phyloP scores from a whole-genome alignment of 1,140 invertebrate genomes.

The Drosophila malerkotliana region DNA sequence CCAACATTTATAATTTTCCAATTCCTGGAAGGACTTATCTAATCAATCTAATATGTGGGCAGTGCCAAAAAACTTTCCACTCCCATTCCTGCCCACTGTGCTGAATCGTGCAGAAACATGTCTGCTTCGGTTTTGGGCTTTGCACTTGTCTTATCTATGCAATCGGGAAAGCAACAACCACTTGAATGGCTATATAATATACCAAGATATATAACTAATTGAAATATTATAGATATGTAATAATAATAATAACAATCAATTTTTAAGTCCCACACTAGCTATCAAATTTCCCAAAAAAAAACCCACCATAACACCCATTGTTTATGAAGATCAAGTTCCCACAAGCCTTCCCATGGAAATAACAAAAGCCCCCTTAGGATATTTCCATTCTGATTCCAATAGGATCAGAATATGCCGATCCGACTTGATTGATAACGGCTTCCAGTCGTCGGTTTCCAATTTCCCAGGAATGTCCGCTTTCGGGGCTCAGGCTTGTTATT shows the following conservation, averaged over 20 bases:
- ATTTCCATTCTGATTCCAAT: too few relatives aligned
- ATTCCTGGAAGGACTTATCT: slow-evolving; percentile 1
- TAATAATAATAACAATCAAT: too few relatives aligned
- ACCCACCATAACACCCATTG: too few relatives aligned
- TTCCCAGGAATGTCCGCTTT: neutral
- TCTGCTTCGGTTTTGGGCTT: neutral
- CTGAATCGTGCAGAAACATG: neutral
- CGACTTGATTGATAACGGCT: too few relatives aligned
- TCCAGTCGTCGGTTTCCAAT: neutral
- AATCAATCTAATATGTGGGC: neutral
- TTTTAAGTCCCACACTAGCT: too few relatives aligned
- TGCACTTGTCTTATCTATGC: slow-evolving; percentile 65
- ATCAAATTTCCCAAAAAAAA: too few relatives aligned
- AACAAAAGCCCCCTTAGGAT: too few relatives aligned
- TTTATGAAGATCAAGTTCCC: too few relatives aligned
- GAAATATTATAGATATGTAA: too few relatives aligned
- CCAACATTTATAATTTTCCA: neutral
- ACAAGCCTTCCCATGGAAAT: too few relatives aligned
- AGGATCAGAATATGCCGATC: too few relatives aligned
- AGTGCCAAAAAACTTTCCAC: neutral
- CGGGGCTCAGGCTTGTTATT: neutral
- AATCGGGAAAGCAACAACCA: slow-evolving; percentile 43
- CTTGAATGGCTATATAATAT: neutral
- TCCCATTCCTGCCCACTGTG: neutral
- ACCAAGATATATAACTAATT: too few relatives aligned